A percentile compares a stretch with the other conserved stretches of the same genome.
Evolutionary conservation across 1,140 invertebrate genomes (phyloP).

Genomic region (Conus ventricosus): DNA sequence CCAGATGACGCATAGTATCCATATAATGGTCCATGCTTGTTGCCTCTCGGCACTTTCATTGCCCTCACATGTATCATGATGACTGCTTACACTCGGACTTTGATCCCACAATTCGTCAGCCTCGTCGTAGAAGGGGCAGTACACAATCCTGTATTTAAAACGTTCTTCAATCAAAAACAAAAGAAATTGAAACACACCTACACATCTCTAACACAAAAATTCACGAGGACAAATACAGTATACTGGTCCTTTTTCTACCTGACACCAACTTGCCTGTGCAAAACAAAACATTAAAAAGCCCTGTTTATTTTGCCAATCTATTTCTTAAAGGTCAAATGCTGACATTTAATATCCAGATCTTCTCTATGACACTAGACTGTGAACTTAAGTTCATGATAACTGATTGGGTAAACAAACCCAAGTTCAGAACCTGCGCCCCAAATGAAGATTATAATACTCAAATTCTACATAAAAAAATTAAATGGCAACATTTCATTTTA

Average conservation of each 20-base stretch:
- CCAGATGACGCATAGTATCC: slow-evolving; percentile 20
- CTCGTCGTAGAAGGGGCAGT: background rate
- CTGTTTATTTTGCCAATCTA: background rate
- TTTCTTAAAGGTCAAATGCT: background rate
- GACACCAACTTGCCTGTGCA: too few relatives aligned
- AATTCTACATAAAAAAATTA: too few relatives aligned
- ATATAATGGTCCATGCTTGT: slow-evolving; percentile 15
- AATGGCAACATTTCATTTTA: too few relatives aligned
- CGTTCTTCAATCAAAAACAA: background rate
- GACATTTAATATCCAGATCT: background rate
- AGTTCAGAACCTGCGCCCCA: too few relatives aligned
- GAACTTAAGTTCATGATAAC: too few relatives aligned
- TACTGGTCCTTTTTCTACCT: too few relatives aligned
- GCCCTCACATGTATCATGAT: slow-evolving; percentile 27
- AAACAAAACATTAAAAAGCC: too few relatives aligned
- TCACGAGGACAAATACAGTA: too few relatives aligned
- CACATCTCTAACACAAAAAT: background rate
- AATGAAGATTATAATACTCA: too few relatives aligned
- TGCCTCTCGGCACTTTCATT: background rate
- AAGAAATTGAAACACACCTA: background rate
- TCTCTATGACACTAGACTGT: background rate
- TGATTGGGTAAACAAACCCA: too few relatives aligned
- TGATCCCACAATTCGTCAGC: background rate
- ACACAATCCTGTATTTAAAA: background rate
- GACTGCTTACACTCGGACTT: background rate